phyloP scores from a whole-genome alignment of 2,113 vertebrate genomes.

The Eira barbara region DNA sequence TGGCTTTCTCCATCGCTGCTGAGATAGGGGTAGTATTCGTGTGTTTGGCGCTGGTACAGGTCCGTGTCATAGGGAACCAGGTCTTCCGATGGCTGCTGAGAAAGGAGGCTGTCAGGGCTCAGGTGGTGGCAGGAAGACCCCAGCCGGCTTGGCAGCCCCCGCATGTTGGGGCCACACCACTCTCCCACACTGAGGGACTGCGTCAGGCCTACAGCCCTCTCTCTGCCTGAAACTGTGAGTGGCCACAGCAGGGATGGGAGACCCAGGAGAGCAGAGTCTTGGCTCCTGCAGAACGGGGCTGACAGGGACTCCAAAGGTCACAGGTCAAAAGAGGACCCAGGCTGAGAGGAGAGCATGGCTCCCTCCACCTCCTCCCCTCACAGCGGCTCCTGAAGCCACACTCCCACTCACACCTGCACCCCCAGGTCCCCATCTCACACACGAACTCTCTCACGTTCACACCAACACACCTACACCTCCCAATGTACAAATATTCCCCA shows the following conservation, averaged over 20 bases:
- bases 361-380: not conserved
- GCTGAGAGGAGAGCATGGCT: not conserved
- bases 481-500: rapidly evolving
- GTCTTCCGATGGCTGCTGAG: conserved; percentile 92
- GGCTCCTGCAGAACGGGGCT: not conserved
- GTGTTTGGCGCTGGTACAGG: conserved; percentile 89
- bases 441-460: rapidly evolving
- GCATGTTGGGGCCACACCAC: rapidly evolving
- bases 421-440: not conserved
- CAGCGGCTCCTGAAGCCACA: not conserved
- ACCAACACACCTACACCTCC: rapidly evolving
- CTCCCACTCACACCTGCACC: not conserved
- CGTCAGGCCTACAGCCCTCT: not conserved
- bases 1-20: conserved; percentile 93
- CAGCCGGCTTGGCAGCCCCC: not conserved
- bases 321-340: not conserved
- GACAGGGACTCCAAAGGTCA: not conserved
- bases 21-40: conserved; percentile 94
- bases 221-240: not conserved
- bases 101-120: conserved; percentile 70
- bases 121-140: not conserved
- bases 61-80: conserved; percentile 93
- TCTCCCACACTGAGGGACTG: not conserved
- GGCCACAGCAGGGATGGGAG: rapidly evolving
- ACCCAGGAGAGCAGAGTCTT: not conserved